phyloP scores from a whole-genome alignment of 2,888 invertebrate genomes.

The Prenolepis imparis region DNA sequence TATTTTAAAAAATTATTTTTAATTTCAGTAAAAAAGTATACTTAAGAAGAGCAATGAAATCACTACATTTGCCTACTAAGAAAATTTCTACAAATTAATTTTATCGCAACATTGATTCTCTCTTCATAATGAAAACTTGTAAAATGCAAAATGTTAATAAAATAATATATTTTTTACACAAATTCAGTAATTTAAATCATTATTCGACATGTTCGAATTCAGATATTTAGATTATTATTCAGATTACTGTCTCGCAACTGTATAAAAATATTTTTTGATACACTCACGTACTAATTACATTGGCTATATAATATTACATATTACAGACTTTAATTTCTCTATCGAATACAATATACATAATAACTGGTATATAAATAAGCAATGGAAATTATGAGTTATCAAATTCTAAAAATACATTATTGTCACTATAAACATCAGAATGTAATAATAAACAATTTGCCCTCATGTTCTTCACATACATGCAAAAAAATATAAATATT shows the following conservation, averaged over 20 bases:
- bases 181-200: not conserved
- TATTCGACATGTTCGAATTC: not conserved
- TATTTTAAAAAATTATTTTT: not conserved
- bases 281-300: slow-evolving; percentile 24
- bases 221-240: not conserved
- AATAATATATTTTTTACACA: slow-evolving; percentile 20
- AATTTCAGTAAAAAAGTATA: slow-evolving; percentile 46
- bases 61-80: not conserved
- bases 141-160: not conserved
- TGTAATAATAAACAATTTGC: slow-evolving; percentile 28
- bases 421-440: slow-evolving; percentile 10
- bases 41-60: slow-evolving; percentile 23
- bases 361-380: slow-evolving; percentile 26
- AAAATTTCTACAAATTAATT: not conserved
- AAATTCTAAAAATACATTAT: slow-evolving; percentile 28
- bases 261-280: slow-evolving; percentile 14
- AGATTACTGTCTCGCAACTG: not conserved
- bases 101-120: not conserved
- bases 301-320: slow-evolving; percentile 13
- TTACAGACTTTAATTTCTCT: not conserved
- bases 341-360: slow-evolving; percentile 15
- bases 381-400: slow-evolving; percentile 11
- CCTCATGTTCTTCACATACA: slow-evolving; percentile 4
- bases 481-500: slow-evolving; percentile 6
- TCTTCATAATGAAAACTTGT: not conserved